Base-by-base conservation (phyloP, 2,113 vertebrate species). In the Myrmecophaga tridactyla region DNA sequence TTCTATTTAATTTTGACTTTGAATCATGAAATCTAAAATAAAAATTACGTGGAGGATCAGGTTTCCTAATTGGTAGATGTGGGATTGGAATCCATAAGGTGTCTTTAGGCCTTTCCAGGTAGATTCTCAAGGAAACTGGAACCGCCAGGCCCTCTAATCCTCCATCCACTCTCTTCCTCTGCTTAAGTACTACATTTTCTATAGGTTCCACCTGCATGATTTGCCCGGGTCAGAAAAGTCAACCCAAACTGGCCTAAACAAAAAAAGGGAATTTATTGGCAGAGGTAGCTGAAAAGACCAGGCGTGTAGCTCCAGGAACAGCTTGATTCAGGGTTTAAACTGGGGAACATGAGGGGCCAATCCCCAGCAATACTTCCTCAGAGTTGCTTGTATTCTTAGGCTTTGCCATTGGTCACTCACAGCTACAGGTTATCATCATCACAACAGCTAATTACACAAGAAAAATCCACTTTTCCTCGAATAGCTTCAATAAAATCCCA, bases 1-100 rank as follows among this genome's bases (percentile, higher is more conserved):
- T 76, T 73, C 46, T 69, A 76, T 75, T 87, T 56, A 80, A 84
- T 36, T 53, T 85, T 80, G 84, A 94, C 41, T 92, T 94, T 63
- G 15, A 75, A 63, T 81, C 58, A 75, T 81, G 65, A 89, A 92
- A 94, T 84, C 43, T 25, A 88, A 88, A 93, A 63, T 43, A 65
- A 95, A 89, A 86, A 60, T 21, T 48, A 43, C 39, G 58, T 82
- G 76, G 43, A 87, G 41, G 80, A 58, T 48, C 18, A 34, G 36
- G 58, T 48, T 48, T 39, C 56, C 27, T 46, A 81, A 13, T n/a
- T 41, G 39, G 39, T 80, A 75, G n/a, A n/a, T n/a, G n/a, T n/a
- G n/a, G n/a, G n/a, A 25, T 23, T 39, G 27, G 43, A 43, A 60
- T 63, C 29, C 83, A n/a, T 21, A 29, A 48, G 63, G 53, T 58